Conservation (phyloP, 2,797 vertebrate genomes). For the Gila robusta region DNA sequence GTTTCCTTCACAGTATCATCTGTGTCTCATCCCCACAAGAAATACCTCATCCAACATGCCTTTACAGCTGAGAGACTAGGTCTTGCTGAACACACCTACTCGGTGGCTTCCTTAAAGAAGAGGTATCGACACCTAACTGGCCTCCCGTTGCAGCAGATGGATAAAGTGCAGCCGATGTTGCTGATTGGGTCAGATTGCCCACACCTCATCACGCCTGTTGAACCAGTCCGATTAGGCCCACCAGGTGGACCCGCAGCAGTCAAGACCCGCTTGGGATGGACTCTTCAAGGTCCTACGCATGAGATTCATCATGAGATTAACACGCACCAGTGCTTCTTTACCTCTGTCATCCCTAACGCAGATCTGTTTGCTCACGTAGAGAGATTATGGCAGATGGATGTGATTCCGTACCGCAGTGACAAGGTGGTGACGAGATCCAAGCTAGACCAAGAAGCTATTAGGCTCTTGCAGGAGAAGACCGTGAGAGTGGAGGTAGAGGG, state of each 20-base stretch:
- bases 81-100: background rate
- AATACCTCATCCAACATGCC: background rate
- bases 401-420: background rate
- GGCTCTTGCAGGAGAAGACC: background rate
- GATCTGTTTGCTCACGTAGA: background rate
- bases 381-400: constrained; percentile 21
- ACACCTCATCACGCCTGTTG: constrained; percentile 23
- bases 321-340: background rate
- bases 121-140: background rate
- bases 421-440: constrained; percentile 3
- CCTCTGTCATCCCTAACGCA: background rate
- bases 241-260: constrained; percentile 21
- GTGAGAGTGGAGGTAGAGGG: background rate
- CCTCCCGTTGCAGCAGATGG: background rate
- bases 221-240: constrained; percentile 13
- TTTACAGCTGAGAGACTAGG: background rate
- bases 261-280: background rate
- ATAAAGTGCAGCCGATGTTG: background rate
- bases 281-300: background rate
- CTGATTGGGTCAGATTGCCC: background rate
- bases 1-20: too few species aligned
- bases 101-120: background rate
- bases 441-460: background rate
- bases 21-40: too few species aligned
- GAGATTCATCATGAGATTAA: background rate